Conservation (phyloP, 2,113 vertebrate genomes). For the Cavia porcellus region DNA sequence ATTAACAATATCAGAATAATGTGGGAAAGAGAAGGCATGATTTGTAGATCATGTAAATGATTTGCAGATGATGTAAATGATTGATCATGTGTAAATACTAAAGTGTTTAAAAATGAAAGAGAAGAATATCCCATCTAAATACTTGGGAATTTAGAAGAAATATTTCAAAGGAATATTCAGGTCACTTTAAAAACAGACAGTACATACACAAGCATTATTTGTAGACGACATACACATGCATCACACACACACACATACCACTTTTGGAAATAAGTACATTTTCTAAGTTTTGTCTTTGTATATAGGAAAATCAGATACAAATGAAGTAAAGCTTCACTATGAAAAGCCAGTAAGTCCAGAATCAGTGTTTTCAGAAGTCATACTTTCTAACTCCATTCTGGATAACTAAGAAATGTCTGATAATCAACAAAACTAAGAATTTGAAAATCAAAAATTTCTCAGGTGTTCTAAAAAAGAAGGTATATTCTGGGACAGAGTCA, state of each 20-base stretch:
- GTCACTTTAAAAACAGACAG: slow-evolving; percentile 26
- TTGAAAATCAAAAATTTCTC: slow-evolving; percentile 70
- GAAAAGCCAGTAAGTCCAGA: not conserved
- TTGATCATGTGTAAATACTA: not conserved
- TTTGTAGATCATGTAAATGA: not conserved
- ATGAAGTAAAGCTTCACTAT: not conserved
- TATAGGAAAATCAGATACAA: slow-evolving; percentile 43
- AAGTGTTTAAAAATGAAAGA: slow-evolving; percentile 17
- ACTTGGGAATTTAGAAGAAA: not conserved
- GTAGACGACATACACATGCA: not conserved
- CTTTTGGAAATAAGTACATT: slow-evolving; percentile 23
- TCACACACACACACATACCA: not conserved
- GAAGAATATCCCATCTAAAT: not conserved
- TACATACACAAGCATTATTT: not conserved
- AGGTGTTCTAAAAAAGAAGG: slow-evolving; percentile 60
- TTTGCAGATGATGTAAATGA: no score
- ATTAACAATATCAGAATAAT: not conserved
- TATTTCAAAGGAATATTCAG: slow-evolving; percentile 49
- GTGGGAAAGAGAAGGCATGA: not conserved
- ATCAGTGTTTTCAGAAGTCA: not conserved
- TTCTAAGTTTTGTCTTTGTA: not conserved
- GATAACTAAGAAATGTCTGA: slow-evolving; percentile 51
- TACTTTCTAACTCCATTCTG: slow-evolving; percentile 25
- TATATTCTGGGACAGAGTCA: slow-evolving; percentile 59
- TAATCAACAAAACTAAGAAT: slow-evolving; percentile 68